phyloP scores from a whole-genome alignment of 2,888 invertebrate species.

The Yponomeuta evonymella region DNA sequence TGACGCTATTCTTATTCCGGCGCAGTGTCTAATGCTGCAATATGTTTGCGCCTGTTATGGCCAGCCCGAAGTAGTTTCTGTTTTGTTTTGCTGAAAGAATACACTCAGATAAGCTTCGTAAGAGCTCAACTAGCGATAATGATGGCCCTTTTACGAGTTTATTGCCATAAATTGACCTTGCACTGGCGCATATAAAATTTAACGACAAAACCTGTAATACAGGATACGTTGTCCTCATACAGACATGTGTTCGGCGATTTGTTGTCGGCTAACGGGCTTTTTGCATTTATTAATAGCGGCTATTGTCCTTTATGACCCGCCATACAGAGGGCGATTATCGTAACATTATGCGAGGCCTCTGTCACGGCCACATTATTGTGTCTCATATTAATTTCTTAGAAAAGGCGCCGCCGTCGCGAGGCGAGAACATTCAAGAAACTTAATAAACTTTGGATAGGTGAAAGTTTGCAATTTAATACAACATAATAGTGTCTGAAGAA shows the following conservation, averaged over 20 bases:
- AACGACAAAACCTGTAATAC: conserved; percentile 24
- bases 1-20: no score
- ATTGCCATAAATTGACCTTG: conserved; percentile 19
- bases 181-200: conserved; percentile 35
- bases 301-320: conserved; percentile 18
- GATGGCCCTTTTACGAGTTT: conserved; percentile 6
- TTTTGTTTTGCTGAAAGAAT: no score
- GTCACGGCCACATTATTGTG: conserved; percentile 12
- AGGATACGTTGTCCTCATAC: conserved; percentile 21
- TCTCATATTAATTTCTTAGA: neutral
- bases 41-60: neutral
- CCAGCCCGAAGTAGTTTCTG: no score
- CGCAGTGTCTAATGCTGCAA: neutral
- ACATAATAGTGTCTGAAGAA: conserved; percentile 25
- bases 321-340: conserved; percentile 18
- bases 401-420: neutral
- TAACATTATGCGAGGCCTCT: conserved; percentile 17
- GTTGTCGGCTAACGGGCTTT: conserved; percentile 26
- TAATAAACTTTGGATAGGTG: conserved; percentile 13
- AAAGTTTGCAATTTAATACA: conserved; percentile 15
- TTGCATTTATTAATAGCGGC: conserved; percentile 22
- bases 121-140: conserved; percentile 14
- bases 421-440: conserved; percentile 6
- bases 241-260: conserved; percentile 23
- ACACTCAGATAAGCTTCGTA: neutral